Evolutionary conservation across 2,888 invertebrate species (phyloP).

Genomic region (Plagiodera versicolora): DNA sequence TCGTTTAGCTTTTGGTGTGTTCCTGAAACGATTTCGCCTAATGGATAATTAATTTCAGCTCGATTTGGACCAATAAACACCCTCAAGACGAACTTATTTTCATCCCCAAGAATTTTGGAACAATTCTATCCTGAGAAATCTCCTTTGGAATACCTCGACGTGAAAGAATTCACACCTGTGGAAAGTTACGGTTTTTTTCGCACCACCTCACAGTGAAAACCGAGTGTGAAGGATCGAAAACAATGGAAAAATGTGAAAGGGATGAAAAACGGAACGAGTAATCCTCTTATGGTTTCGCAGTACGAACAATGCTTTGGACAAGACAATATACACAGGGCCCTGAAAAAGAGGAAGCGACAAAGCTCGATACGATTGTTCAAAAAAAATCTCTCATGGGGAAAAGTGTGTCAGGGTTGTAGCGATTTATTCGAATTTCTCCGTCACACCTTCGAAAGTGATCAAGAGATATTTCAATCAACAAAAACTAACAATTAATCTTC

Average conservation of each 20-base stretch:
- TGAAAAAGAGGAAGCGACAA: slow-evolving; percentile 4
- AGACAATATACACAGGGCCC: slow-evolving; percentile 3
- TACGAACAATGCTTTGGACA: slow-evolving; percentile 9
- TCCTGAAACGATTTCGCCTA: not conserved
- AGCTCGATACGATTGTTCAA: not conserved
- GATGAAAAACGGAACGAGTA: slow-evolving; percentile 7
- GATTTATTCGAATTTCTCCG: not conserved
- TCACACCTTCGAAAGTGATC: too few species aligned
- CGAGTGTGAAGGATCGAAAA: not conserved
- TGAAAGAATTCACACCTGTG: slow-evolving; percentile 30
- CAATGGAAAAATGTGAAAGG: slow-evolving; percentile 3
- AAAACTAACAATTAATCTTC: too few species aligned
- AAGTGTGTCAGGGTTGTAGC: not conserved
- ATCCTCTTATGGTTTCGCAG: slow-evolving; percentile 8
- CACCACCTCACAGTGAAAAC: not conserved
- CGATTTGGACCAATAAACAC: too few species aligned
- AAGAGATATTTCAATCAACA: too few species aligned
- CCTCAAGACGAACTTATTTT: too few species aligned
- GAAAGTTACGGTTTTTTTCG: slow-evolving; percentile 4
- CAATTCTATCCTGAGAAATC: not conserved
- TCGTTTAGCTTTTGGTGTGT: too few species aligned
- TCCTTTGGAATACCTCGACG: not conserved
- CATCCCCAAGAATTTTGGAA: too few species aligned
- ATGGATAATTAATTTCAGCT: not conserved
- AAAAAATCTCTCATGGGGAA: not conserved